These are phyloP conservation scores for Pristionchus fissidentatus DNA, from an alignment of 2,888 invertebrate species.

Conservation along the genomic window DNA sequence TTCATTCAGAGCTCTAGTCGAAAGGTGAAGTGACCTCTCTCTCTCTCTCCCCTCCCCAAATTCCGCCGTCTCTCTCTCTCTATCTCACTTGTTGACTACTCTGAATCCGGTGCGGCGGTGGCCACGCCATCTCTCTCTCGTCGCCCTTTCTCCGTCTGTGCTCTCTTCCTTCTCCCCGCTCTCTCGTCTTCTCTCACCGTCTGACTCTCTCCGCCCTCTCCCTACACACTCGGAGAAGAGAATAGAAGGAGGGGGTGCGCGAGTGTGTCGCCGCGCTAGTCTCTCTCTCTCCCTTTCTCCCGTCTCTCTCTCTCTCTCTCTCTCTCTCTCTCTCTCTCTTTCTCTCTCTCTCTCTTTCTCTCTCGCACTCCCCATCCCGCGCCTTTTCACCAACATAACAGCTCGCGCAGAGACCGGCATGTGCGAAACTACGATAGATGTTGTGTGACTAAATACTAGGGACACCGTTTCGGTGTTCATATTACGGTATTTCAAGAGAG, in stretches of 20 bases:
- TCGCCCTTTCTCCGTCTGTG: background rate
- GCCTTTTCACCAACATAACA: background rate
- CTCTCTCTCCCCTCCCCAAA: background rate
- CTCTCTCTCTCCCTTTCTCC: slow-evolving; percentile 11
- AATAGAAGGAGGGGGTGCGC: too few relatives aligned
- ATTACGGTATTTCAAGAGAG: too few relatives aligned
- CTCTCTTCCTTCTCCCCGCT: background rate
- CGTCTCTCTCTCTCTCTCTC: background rate
- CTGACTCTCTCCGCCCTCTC: background rate
- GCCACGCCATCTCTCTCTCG: too few relatives aligned
- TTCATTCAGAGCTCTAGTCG: too few relatives aligned
- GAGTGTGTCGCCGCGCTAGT: background rate
- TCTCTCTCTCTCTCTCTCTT: background rate
- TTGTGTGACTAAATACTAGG: background rate
- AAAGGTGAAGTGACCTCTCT: background rate
- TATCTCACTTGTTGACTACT: slow-evolving; percentile 11
- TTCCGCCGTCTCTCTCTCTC: background rate
- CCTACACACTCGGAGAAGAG: too few relatives aligned
- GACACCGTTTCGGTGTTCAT: too few relatives aligned
- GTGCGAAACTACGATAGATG: background rate
- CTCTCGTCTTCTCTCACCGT: background rate
- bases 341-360: background rate
- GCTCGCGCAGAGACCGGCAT: background rate
- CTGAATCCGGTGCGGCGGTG: background rate
- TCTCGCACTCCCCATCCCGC: background rate